Evolutionary conservation across 2,797 vertebrate genomes (phyloP).

Genomic region (Poecilia wingei): DNA sequence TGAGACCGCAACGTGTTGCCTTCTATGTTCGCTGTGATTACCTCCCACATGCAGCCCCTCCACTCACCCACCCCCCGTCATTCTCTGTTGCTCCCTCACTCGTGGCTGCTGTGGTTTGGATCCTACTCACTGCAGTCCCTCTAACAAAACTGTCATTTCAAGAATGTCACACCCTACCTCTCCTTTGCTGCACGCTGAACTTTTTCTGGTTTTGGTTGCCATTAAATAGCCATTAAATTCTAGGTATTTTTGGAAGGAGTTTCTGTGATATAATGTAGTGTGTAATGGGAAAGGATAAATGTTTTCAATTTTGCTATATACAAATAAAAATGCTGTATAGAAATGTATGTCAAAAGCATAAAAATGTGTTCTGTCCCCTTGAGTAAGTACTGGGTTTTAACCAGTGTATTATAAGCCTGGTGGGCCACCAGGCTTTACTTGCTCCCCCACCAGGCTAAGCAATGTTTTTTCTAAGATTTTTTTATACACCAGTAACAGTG

Average conservation of each 20-base stretch:
- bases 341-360: too few relatives aligned
- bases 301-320: not conserved
- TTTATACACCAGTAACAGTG: too few relatives aligned
- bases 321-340: not conserved
- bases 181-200: constrained; percentile 37
- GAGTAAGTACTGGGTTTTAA: too few relatives aligned
- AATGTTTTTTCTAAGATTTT: too few relatives aligned
- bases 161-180: constrained; percentile 58
- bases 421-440: too few relatives aligned
- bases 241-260: not conserved
- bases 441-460: too few relatives aligned
- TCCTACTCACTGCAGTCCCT: constrained; percentile 57
- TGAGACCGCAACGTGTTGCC: constrained; percentile 49
- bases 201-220: not conserved
- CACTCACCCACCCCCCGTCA: constrained; percentile 47
- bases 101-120: constrained; percentile 65
- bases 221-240: not conserved
- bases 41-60: constrained; percentile 62
- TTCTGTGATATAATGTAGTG: not conserved
- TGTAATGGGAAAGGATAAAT: not conserved
- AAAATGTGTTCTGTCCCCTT: too few relatives aligned
- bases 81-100: constrained; percentile 45
- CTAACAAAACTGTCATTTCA: constrained; percentile 52
- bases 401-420: too few relatives aligned
- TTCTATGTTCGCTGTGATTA: constrained; percentile 53